Evolutionary conservation across 2,113 vertebrate genomes (phyloP).

Genomic region (Gadus chalcogrammus): DNA sequence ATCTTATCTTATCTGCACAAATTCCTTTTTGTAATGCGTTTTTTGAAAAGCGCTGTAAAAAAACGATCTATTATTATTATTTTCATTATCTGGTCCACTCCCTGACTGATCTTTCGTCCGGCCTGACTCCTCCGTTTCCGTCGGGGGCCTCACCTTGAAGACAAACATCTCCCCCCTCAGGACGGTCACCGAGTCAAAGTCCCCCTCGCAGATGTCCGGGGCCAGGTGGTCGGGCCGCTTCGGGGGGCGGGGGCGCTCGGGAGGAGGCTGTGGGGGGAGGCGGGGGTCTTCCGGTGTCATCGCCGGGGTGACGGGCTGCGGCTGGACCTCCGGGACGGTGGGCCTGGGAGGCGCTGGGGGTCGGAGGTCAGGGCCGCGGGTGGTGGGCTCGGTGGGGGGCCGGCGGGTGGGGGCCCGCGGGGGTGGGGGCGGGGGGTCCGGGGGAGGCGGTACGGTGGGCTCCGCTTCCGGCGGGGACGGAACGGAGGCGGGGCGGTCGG

Average conservation of each 20-base stretch:
- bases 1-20: too few relatives aligned
- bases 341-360: conserved; percentile 50
- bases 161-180: conserved; percentile 77
- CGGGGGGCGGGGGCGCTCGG: conserved; percentile 67
- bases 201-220: conserved; percentile 70
- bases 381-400: conserved; percentile 26
- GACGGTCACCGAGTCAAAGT: conserved; percentile 73
- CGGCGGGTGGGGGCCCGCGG: not conserved
- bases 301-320: conserved; percentile 47
- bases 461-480: conserved; percentile 48
- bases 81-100: too few relatives aligned
- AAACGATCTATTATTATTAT: too few relatives aligned
- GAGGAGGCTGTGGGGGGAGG: conserved; percentile 50
- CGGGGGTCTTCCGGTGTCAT: conserved; percentile 29
- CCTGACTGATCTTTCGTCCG: too few relatives aligned
- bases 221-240: conserved; percentile 71
- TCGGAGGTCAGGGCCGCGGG: not conserved
- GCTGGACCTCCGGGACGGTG: conserved; percentile 45
- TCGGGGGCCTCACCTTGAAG: conserved; percentile 66
- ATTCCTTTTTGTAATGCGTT: too few relatives aligned
- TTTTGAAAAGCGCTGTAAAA: too few relatives aligned
- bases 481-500: conserved; percentile 37
- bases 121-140: too few relatives aligned
- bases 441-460: conserved; percentile 37
- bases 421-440: conserved; percentile 3